Evolutionary conservation across 2,113 vertebrate species (phyloP).

Genomic region (Osmerus mordax): DNA sequence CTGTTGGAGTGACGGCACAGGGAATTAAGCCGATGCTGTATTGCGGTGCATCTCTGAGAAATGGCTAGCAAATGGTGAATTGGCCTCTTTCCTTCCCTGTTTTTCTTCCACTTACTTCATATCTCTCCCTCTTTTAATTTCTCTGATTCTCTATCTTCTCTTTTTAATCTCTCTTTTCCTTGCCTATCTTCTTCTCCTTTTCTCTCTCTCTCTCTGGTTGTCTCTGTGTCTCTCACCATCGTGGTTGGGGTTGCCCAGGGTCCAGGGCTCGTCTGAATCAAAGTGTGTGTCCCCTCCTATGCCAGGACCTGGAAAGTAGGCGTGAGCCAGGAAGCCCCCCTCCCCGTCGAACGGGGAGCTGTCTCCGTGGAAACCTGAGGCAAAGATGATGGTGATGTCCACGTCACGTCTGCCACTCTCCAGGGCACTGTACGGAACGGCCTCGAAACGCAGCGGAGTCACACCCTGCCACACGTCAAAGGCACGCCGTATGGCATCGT

Average conservation of each 20-base stretch:
- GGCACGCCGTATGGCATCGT: conserved; percentile 92
- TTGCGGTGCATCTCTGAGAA: too few species aligned
- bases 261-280: conserved; percentile 98
- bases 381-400: conserved; percentile 99
- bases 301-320: conserved; percentile 96
- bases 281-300: conserved; percentile 99
- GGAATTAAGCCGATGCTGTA: not conserved
- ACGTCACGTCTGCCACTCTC: conserved; percentile 95
- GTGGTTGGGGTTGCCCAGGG: conserved; percentile 93
- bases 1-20: too few species aligned
- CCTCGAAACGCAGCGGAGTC: conserved; percentile 96
- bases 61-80: not conserved
- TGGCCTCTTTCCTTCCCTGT: conserved; percentile 32
- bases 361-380: conserved; percentile 98
- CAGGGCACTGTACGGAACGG: conserved; percentile 93
- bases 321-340: conserved; percentile 95
- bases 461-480: conserved; percentile 99
- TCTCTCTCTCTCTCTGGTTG: not conserved
- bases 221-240: conserved; percentile 80
- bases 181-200: not conserved
- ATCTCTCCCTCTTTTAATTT: conserved; percentile 8
- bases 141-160: not conserved
- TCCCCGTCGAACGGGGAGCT: conserved; percentile 98
- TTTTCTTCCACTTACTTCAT: conserved; percentile 27
- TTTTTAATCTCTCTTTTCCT: not conserved